Base-by-base conservation (phyloP, 1,140 invertebrate species). In the Cydia strobilella region DNA sequence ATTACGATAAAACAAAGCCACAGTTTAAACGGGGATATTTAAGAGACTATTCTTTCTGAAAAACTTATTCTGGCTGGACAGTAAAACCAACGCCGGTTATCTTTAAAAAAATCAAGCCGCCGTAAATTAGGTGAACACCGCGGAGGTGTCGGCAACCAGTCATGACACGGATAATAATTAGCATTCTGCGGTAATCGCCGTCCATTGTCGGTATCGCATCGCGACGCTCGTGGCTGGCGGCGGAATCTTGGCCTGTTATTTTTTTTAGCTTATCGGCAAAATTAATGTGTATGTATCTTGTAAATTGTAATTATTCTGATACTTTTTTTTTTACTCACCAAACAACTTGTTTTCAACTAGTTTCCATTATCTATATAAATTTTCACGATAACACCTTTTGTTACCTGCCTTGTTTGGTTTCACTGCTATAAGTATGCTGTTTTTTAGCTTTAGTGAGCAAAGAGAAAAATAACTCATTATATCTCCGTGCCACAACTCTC, bases 101-200 rank as follows among this genome's bases (percentile, higher is more conserved):
- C 51, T 54, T 59, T 51, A n/a, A 15, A 59, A 59, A 23, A 23
- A 59, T 23, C 54, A 23, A 9, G 1, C 18, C 20, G 7, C 54
- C 54, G 4, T 59, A 59, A 59, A 23, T 59, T 59, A 23, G 54
- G 12, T n/a, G 48, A 51, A 51, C 48, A 25, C 25, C 5, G 63
- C 23, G 20, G 23, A 69, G 65, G 65, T 69, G 65, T 69, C 31
- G 18, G 20, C 54, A 59, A 59, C 54, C 25, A 35, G 27, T 35
- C 65, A 69, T 69, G 65, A 69, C 65, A 69, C 65, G 31, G 65
- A 69, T 69, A 69, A 69, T 69, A 69, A 69, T 69, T 69, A 69
- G 7, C 65, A 69, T 69, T 69, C 31, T 69, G 65, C 65, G n/a
- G 65, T 69, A 66, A 35, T 66, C 63, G 63, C 12, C 63, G 63